Percentiles rank a stretch among this genome's conserved stretches.
phyloP scores from a whole-genome alignment of 2,888 invertebrate species.

The Mimumesa dahlbomi region DNA sequence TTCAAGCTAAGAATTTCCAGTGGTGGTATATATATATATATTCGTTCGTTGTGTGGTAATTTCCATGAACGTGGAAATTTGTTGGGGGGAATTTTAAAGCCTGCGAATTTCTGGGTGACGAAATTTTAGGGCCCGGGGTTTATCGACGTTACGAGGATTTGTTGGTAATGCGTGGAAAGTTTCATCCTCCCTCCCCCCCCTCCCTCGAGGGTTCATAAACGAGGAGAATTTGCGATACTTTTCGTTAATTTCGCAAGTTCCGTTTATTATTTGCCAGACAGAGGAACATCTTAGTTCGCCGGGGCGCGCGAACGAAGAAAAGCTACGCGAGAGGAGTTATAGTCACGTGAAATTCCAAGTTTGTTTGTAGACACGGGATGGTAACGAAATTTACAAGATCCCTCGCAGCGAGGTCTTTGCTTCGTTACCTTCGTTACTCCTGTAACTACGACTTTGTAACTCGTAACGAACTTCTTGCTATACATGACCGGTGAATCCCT shows the following conservation, averaged over 20 bases:
- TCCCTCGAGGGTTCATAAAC: conserved; percentile 12
- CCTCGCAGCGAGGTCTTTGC: conserved; percentile 32
- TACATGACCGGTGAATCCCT: neutral
- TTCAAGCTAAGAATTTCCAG: too few relatives aligned
- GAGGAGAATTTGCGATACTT: neutral
- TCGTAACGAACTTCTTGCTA: conserved; percentile 30
- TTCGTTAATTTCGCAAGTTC: conserved; percentile 11
- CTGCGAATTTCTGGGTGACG: too few relatives aligned
- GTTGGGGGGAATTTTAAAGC: too few relatives aligned
- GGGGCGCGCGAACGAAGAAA: conserved; percentile 15
- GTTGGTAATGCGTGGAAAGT: too few relatives aligned
- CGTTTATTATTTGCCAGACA: conserved; percentile 15
- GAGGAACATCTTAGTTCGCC: conserved; percentile 2
- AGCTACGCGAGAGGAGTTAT: conserved; percentile 25
- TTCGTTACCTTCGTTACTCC: conserved; percentile 55
- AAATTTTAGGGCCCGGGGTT: too few relatives aligned
- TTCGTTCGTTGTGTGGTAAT: too few relatives aligned
- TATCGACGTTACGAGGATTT: too few relatives aligned
- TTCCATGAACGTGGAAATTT: too few relatives aligned
- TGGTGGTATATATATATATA: too few relatives aligned
- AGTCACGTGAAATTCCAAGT: conserved; percentile 35
- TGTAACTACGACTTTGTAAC: conserved; percentile 31
- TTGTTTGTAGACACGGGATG: conserved; percentile 44
- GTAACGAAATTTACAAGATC: conserved; percentile 56
- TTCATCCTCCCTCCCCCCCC: too few relatives aligned